Conservation (phyloP, 92 coral and sea anemone genomes). For the Meandrina meandrites region DNA sequence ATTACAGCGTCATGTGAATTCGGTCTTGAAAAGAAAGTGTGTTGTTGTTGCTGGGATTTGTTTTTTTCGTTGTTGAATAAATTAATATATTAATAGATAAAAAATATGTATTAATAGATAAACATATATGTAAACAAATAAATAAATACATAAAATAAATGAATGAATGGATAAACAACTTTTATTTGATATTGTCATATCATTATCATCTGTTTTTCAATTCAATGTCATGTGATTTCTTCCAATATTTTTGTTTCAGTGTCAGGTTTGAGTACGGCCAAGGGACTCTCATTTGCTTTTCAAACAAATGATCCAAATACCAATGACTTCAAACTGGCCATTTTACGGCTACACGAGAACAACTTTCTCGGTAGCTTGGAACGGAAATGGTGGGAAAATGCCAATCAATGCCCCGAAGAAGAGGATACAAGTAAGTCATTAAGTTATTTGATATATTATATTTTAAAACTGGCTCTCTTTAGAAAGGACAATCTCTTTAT, state of each 20-base stretch:
- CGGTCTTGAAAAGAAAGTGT: no score
- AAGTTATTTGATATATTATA: not conserved
- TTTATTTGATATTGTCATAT: not conserved
- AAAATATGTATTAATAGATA: no score
- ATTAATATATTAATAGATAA: no score
- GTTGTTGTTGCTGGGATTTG: no score
- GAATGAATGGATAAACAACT: not conserved
- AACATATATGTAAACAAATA: no score
- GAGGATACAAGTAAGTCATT: constrained; percentile 21
- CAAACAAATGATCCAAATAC: constrained; percentile 51
- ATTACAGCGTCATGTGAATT: no score
- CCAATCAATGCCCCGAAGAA: constrained; percentile 57
- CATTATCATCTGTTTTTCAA: not conserved
- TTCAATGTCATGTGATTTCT: not conserved
- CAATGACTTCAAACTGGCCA: constrained; percentile 59
- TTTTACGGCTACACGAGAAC: constrained; percentile 66
- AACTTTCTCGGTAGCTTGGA: constrained; percentile 60
- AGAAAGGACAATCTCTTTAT: not conserved
- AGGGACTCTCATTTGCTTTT: constrained; percentile 74
- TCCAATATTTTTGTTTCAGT: constrained; percentile 20
- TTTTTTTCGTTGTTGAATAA: no score
- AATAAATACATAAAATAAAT: not conserved
- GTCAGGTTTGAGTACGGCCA: constrained; percentile 56
- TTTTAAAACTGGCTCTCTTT: not conserved
- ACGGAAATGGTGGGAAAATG: constrained; percentile 76